Evolutionary conservation across 2,797 vertebrate species (phyloP), one percentile per base, ranked within the genome.

Genomic region (Hydrocynus forskahlii): DNA sequence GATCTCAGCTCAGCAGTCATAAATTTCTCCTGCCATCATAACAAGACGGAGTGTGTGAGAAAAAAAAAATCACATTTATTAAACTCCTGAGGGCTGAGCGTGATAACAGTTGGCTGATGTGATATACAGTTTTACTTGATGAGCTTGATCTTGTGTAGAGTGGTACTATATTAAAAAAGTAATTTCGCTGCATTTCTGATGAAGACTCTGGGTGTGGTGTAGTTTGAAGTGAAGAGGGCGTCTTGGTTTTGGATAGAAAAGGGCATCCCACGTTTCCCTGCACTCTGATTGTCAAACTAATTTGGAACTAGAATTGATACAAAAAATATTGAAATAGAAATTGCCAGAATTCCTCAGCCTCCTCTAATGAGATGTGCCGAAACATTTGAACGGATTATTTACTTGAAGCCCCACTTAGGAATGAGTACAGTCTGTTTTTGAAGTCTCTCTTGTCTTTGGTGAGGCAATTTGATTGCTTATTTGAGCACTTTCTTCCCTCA

Each of bases 131-230:
- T 52, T 84, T 75, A 69, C 60, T 23, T 74, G 62, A 84, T 75
- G 54, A 54, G 75, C 69, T 75, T 12, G 45, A 63, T 23, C 63
- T 55, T 23, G 38, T 54, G 57, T 38, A 48, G 45, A 78, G 66
- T 5, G n/a, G 72, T 29, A 25, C 70, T 80, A 78, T 82, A 83
- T 84, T 76, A 84, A 84, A 84, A 77, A 80, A 79, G 17, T 75
- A 57, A 80, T 82, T 73, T 78, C 64, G 38, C 64, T 21, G n/a
- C 14, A 5, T 70, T 80, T 81, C 69, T 17, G 9, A 48, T 78
- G 66, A 75, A 19, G 66, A 73, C 19, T 66, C 52, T 64, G 14
- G 43, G 59, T 45, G 23, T 63, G 40, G 13, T 25, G 40, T 54
- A 73, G 64, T 81, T 35, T 73, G 25, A 12, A 52, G 67, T 50